Percentiles rank a stretch among this genome's conserved stretches.
Evolutionary conservation across 1,140 invertebrate genomes (phyloP).

Genomic region (Drosophila pachea): DNA sequence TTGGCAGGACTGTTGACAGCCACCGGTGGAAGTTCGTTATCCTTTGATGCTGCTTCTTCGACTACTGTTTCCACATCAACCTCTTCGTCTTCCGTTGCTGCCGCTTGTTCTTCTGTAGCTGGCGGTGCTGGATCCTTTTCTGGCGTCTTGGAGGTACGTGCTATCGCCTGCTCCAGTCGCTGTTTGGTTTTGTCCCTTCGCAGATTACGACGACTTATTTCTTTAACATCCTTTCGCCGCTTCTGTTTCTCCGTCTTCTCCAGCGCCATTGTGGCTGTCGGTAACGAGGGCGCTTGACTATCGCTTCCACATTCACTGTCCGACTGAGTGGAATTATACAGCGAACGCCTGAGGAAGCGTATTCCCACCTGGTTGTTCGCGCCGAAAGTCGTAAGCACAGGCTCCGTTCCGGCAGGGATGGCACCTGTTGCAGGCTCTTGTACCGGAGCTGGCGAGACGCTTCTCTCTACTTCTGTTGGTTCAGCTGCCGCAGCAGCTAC

Average conservation of each 20-base stretch:
- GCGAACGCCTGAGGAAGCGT: slow-evolving; percentile 56
- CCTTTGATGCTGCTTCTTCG: neutral
- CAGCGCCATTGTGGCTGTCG: slow-evolving; percentile 10
- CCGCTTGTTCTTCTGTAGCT: neutral
- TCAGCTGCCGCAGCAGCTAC: neutral
- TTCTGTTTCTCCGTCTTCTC: neutral
- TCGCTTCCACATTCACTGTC: slow-evolving; percentile 41
- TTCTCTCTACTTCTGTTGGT: neutral
- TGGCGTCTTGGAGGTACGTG: slow-evolving; percentile 47
- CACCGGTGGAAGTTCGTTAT: neutral
- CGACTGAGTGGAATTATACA: slow-evolving; percentile 55
- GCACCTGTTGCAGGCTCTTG: neutral
- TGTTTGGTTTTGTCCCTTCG: slow-evolving; percentile 37
- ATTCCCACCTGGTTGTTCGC: slow-evolving; percentile 51
- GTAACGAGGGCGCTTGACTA: slow-evolving; percentile 7
- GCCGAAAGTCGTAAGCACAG: slow-evolving; percentile 66
- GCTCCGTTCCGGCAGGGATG: slow-evolving; percentile 7
- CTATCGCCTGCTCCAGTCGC: slow-evolving; percentile 37
- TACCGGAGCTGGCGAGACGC: neutral
- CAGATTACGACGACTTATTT: slow-evolving; percentile 39
- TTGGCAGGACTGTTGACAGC: neutral
- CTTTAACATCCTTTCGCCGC: neutral
- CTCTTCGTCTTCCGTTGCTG: neutral
- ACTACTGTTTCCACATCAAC: neutral
- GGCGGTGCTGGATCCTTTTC: slow-evolving; percentile 20